Conservation (phyloP, 1,140 invertebrate species). For the Aphelenchoides besseyi region DNA sequence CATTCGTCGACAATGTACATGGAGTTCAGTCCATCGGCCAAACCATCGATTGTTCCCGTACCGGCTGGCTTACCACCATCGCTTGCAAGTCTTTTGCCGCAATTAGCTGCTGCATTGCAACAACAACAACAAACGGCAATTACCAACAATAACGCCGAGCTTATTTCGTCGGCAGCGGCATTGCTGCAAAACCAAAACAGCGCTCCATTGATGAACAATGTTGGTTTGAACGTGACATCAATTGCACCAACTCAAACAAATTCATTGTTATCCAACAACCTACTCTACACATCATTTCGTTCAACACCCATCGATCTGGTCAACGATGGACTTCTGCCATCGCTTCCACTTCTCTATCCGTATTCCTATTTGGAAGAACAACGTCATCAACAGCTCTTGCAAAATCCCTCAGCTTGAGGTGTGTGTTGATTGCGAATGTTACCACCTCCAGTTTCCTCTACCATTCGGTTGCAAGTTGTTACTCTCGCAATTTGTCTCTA, state of each 20-base stretch:
- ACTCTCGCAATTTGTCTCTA: too few species aligned
- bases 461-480: too few species aligned
- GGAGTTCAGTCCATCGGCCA: constrained; percentile 25
- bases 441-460: too few species aligned
- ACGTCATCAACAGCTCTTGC: neutral
- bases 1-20: constrained; percentile 12
- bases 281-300: neutral
- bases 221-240: neutral
- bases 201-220: neutral
- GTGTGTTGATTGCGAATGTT: too few species aligned
- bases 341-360: constrained; percentile 23
- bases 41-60: constrained; percentile 3
- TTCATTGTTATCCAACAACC: neutral
- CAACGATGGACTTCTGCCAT: constrained; percentile 24
- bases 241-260: neutral
- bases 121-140: neutral
- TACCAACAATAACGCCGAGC: neutral
- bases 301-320: constrained; percentile 16
- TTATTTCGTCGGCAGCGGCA: neutral
- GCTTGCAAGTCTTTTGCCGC: neutral
- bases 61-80: neutral
- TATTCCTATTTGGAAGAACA: constrained; percentile 6
- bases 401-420: neutral
- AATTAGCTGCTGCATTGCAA: neutral
- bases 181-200: neutral